Conservation (phyloP, 2,797 vertebrate genomes). For the Clamator glandarius region DNA sequence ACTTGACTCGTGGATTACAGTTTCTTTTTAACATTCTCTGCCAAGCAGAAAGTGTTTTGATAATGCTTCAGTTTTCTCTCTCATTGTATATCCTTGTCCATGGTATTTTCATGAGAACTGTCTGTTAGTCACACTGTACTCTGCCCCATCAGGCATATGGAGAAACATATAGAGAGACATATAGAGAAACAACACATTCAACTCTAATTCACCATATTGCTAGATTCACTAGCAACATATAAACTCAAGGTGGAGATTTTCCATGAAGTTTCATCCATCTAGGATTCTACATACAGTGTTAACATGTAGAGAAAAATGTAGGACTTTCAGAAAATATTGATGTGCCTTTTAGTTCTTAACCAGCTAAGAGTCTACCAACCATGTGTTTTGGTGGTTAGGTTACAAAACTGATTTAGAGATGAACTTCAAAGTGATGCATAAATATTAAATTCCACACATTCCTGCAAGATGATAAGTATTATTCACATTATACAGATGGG, state of each 20-base stretch:
- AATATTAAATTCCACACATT: conserved; percentile 30
- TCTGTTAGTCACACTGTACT: not conserved
- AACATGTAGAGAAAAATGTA: not conserved
- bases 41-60: not conserved
- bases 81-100: not conserved
- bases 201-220: not conserved
- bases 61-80: not conserved
- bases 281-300: not conserved
- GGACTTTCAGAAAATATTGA: not conserved
- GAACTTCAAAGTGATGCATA: conserved; percentile 6
- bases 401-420: not conserved
- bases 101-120: not conserved
- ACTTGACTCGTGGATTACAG: not conserved
- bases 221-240: not conserved
- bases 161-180: not conserved
- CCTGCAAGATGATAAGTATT: not conserved
- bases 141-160: not conserved
- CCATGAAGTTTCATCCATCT: not conserved
- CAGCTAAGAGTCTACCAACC: not conserved
- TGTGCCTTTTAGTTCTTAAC: not conserved
- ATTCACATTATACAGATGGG: not conserved
- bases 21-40: not conserved
- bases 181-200: not conserved
- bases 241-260: not conserved
- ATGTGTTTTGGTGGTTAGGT: not conserved